Base-by-base conservation (phyloP, 2,113 vertebrate genomes). In the Phalacrocorax pelagicus region DNA sequence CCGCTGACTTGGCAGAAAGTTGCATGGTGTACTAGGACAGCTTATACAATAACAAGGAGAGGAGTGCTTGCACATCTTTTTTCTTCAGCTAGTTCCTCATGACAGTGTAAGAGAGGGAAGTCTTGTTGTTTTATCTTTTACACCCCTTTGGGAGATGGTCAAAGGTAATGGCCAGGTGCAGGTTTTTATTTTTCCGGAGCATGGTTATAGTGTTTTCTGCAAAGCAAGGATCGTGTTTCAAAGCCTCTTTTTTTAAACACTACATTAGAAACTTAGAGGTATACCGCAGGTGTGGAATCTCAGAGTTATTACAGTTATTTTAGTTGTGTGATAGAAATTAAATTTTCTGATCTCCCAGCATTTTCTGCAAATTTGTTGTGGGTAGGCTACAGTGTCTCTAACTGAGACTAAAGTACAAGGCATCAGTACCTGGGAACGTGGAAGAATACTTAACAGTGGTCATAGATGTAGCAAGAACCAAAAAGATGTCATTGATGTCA, bases 11-110 rank as follows among this genome's bases (percentile, higher is more conserved):
- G 36, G 13, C 27, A 83, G 34, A 80, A 77, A 61, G 22, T 27
- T 86, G 12, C 0, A 0, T 27, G 23, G 15, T 62, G 27, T 62
- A 20, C 3, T 0, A 38, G 23, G 29, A 62, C 12, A 65, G 8
- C 6, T 65, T 49, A 38, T 6, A 29, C 11, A 19, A 7, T 12
- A 59, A 32, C 15, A 82, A 67, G 23, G 1, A 0, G 12, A 18
- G 23, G 29, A 54, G 12, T 11, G 8, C 17, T 85, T 32, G 15
- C 4, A 0, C 16, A 32, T 36, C 24, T 36, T 66, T 72, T 47
- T 71, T 66, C 42, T 86, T 88, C 32, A 86, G 21, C 15, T 59
- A 14, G 6, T 36, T 80, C 34, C 14, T 83, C 29, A 8, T 59
- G 9, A 63, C n/a, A 67, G 6, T 12, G 9, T 46, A 36, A 40